Conservation (phyloP, 2,888 invertebrate genomes). For the Nymphalis c-album region DNA sequence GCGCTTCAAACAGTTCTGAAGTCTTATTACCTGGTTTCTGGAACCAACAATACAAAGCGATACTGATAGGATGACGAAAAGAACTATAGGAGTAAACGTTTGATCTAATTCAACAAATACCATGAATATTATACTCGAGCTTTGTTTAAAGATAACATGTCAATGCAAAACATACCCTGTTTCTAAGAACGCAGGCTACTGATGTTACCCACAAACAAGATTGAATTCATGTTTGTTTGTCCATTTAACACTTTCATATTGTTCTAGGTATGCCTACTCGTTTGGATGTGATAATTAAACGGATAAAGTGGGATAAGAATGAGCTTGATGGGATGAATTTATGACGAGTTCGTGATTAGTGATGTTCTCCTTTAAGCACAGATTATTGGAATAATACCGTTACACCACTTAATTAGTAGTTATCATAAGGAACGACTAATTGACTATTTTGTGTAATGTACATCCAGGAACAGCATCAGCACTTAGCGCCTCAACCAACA, state of each 20-base stretch:
- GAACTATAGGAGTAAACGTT: too few species aligned
- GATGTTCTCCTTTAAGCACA: too few species aligned
- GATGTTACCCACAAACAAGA: slow-evolving; percentile 61
- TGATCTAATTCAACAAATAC: not conserved
- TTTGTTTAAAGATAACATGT: slow-evolving; percentile 1
- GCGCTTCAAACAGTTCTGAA: too few species aligned
- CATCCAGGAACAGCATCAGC: too few species aligned
- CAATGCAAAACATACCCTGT: not conserved
- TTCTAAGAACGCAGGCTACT: slow-evolving; percentile 49
- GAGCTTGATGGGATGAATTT: slow-evolving; percentile 57
- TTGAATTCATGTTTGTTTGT: slow-evolving; percentile 56
- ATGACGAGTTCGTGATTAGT: not conserved
- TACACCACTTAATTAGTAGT: too few species aligned
- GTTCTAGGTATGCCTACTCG: slow-evolving; percentile 50
- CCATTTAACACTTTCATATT: slow-evolving; percentile 52
- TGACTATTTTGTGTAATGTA: too few species aligned
- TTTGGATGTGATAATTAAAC: slow-evolving; percentile 60
- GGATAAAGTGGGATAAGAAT: slow-evolving; percentile 54
- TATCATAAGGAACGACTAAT: too few species aligned
- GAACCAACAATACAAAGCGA: too few species aligned
- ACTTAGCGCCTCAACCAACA: too few species aligned
- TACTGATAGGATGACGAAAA: too few species aligned
- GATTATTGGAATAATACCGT: too few species aligned
- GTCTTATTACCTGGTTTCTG: too few species aligned
- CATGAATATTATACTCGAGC: not conserved